Evolutionary conservation across 1,140 invertebrate species (phyloP).

Genomic region (Zophobas atratus): DNA sequence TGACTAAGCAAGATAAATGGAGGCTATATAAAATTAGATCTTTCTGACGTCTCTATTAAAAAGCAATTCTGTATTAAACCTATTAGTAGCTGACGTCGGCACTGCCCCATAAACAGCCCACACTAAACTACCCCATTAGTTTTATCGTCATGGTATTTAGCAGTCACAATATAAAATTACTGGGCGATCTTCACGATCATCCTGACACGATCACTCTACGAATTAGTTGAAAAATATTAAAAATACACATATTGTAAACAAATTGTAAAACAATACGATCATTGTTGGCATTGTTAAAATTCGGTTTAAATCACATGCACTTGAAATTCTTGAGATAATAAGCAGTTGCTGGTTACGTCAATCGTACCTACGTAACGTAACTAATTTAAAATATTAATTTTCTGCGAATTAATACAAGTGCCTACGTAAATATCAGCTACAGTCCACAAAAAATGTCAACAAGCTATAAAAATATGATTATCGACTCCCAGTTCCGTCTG

Average conservation of each 20-base stretch:
- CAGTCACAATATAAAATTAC: slow-evolving; percentile 1
- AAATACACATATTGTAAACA: too few relatives aligned
- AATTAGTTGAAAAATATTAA: not conserved
- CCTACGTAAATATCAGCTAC: not conserved
- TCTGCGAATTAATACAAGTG: slow-evolving; percentile 1
- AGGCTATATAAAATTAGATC: slow-evolving; percentile 51
- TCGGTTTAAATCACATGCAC: slow-evolving; percentile 10
- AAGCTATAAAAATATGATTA: not conserved
- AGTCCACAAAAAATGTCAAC: slow-evolving; percentile 3
- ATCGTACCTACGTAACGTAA: not conserved
- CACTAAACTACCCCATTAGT: slow-evolving; percentile 52
- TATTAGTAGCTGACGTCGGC: slow-evolving; percentile 46
- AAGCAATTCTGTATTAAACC: slow-evolving; percentile 45
- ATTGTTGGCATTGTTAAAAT: not conserved
- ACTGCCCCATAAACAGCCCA: slow-evolving; percentile 42
- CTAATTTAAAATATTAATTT: slow-evolving; percentile 38
- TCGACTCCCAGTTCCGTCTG: too few relatives aligned
- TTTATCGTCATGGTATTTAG: slow-evolving; percentile 40
- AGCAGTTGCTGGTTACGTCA: not conserved
- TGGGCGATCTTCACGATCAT: not conserved
- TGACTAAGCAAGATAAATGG: slow-evolving; percentile 48
- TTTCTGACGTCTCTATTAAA: slow-evolving; percentile 54
- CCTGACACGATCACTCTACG: not conserved
- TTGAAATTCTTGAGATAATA: slow-evolving; percentile 16
- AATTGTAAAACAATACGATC: too few relatives aligned